Percentiles rank a stretch among this genome's conserved stretches.
Evolutionary conservation across 2,113 vertebrate species (phyloP).

Genomic region (Polypterus senegalus): DNA sequence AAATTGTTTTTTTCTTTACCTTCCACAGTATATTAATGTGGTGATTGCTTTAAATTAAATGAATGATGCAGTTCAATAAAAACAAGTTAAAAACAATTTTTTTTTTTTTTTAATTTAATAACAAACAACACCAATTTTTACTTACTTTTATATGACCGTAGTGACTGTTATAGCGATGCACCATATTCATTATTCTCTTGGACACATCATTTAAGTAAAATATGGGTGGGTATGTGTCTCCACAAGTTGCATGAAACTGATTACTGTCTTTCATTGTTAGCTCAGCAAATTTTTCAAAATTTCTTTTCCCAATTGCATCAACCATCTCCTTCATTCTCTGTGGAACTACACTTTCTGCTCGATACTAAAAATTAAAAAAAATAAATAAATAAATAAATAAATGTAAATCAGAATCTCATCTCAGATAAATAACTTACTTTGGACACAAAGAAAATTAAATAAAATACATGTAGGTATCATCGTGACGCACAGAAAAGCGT

Average conservation of each 20-base stretch:
- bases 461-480: too few relatives aligned
- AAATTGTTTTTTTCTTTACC: too few relatives aligned
- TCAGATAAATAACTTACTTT: neutral
- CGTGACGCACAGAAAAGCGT: too few relatives aligned
- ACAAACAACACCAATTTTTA: accelerated
- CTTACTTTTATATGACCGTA: conserved; percentile 61
- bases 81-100: too few relatives aligned
- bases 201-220: conserved; percentile 81
- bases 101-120: too few relatives aligned
- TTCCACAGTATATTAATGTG: too few relatives aligned
- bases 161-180: conserved; percentile 71
- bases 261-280: conserved; percentile 94
- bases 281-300: conserved; percentile 72
- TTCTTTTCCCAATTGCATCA: conserved; percentile 44
- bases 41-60: too few relatives aligned
- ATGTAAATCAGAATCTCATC: neutral
- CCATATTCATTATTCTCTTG: conserved; percentile 59
- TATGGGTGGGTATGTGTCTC: conserved; percentile 90
- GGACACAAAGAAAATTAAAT: too few relatives aligned
- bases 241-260: conserved; percentile 90
- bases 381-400: neutral
- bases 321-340: conserved; percentile 66
- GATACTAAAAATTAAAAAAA: conserved; percentile 50
- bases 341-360: conserved; percentile 66
- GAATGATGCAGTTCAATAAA: too few relatives aligned